These are phyloP conservation scores for Eudasyphora cyanicolor DNA, from an alignment of 2,888 invertebrate species.

Conservation along the genomic window DNA sequence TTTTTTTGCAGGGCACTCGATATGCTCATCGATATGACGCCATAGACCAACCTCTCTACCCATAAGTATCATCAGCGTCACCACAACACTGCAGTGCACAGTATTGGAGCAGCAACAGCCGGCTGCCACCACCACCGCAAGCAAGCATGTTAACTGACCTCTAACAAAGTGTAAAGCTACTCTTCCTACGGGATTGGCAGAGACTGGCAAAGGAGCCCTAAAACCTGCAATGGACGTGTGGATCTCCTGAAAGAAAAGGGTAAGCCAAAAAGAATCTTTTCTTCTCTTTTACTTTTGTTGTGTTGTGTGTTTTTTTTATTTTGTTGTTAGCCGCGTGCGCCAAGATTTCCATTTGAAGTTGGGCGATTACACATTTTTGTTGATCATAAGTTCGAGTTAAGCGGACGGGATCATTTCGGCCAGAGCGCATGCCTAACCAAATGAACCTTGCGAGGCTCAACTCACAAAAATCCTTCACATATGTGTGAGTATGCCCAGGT, in stretches of 20 bases:
- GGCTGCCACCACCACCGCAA: constrained; percentile 52
- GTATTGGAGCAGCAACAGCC: constrained; percentile 61
- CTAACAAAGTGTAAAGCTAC: constrained; percentile 57
- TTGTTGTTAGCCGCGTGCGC: constrained; percentile 66
- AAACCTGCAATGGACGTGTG: too few relatives aligned
- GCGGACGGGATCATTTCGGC: constrained; percentile 52
- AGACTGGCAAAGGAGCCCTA: neutral
- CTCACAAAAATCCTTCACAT: neutral
- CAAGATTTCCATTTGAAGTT: constrained; percentile 64
- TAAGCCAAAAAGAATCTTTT: neutral
- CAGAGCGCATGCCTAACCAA: neutral
- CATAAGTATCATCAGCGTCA: constrained; percentile 51
- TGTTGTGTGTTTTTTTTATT: too few relatives aligned
- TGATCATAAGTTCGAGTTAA: constrained; percentile 43
- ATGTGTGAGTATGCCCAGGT: too few relatives aligned
- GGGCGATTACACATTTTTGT: constrained; percentile 51
- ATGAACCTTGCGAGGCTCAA: constrained; percentile 5
- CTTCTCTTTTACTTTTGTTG: neutral
- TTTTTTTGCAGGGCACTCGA: constrained; percentile 73
- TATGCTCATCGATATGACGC: constrained; percentile 64
- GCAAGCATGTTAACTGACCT: constrained; percentile 59
- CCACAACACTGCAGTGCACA: constrained; percentile 64
- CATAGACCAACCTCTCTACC: constrained; percentile 68
- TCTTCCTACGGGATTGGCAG: constrained; percentile 60
- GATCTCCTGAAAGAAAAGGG: neutral